Base-by-base conservation (phyloP, 2,113 vertebrate species). In the Xenus cinereus region DNA sequence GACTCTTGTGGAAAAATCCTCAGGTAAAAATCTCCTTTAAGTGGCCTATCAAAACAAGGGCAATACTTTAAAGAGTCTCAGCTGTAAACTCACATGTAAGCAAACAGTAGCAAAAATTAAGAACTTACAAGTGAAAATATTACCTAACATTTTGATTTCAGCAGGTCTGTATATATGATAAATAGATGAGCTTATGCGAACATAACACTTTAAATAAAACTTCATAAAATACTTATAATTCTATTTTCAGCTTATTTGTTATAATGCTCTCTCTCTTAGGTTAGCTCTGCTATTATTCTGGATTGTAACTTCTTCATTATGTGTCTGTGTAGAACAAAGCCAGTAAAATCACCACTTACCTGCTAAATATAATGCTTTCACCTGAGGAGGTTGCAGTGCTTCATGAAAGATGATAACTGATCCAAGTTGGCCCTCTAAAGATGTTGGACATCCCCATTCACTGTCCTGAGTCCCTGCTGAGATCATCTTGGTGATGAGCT, bases 401-500 rank as follows among this genome's bases (percentile, higher is more conserved):
- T 99, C 99, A 43, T 98, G 98, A 68, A 99, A 99, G 80, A 99
- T 96, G 93, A 99, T 98, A 87, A 99, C 99, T 43, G 98, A 98
- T 4, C 99, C 99, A 64, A 99, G 98, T 3, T 99, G 99, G 39
- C 99, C 99, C 95, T 99, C 99, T 93, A 99, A 96, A 41, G 99
- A 99, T 24, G 99, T 99, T 35, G 99, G 99, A 93, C 99, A 99
- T 8, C 99, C 99, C 99, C 99, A 99, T 92, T 99, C 99, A 71
- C 99, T 99, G 97, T 99, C 99, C 94, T 99, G 99, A 27, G 99
- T 99, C 68, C 99, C 99, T 6, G 99, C 99, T 8, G 99, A 99
- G 97, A 99, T 99, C 89, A 99, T 97, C 93, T 99, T 99, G 21
- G 99, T 99, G 96, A 99, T 90, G 9, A 98, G 97, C 96, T 99